Base-by-base conservation (phyloP, 2,888 invertebrate species). In the Trissoscelio sp. region DNA sequence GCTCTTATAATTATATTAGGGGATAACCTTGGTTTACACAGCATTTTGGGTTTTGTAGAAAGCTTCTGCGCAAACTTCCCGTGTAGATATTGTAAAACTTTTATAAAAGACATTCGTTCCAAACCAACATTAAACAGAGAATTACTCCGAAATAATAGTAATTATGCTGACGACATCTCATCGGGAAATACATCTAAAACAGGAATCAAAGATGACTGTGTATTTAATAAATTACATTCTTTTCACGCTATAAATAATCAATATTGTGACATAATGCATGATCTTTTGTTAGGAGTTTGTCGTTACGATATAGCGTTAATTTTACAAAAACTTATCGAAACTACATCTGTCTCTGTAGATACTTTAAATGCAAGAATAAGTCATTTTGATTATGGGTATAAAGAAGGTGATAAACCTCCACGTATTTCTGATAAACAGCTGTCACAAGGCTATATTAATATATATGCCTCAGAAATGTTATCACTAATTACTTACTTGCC, bases 221-320 rank as follows among this genome's bases (percentile, higher is more conserved):
- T 79, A 31, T 85, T 83, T 34, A 83, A 85, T 46, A 9, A 44
- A 14, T 57, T 83, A 16, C 16, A 14, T 14, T 79, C 74, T 53
- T 85, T 70, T 57, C 81, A 85, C 42, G 64, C 44, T 2, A 39
- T 34, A 22, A 44, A 79, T 74, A 85, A 85, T 67, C 16, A 51
- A n/a, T 62, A 69, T 42, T 55, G 60, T 42, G 83, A 84, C 20
- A 37, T 83, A 14, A 82, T 82, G 78, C 82, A 83, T 48, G 83
- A 83, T 72, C n/a, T 77, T 24, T 57, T 66, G 12, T 53, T 79
- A 16, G 84, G 83, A 9, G 42, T 70, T 28, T 44, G 44, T 24
- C 34, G 75, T n/a, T 77, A 79, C 53, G 83, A 83, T 55, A 18
- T 82, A 37, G 72, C 67, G n/a, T n/a, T 37, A n/a, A 37, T 37